Base-by-base conservation (phyloP, 1,140 invertebrate genomes). In the Neelides sp. region DNA sequence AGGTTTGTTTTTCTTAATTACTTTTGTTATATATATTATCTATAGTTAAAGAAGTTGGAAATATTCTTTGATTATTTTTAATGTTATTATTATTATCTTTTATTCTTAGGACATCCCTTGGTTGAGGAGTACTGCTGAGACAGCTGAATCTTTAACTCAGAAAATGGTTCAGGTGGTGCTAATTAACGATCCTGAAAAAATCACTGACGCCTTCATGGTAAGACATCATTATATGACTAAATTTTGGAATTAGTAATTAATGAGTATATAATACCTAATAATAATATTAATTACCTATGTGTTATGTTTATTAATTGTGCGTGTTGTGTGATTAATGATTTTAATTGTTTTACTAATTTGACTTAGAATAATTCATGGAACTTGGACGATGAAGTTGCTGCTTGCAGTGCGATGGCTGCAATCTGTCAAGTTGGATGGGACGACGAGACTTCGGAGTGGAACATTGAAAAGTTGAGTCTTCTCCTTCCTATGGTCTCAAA, bases 161-260 rank as follows among this genome's bases (percentile, higher is more conserved):
- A 55, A 58, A 54, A 58, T 58, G 48, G 48, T 58, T 45, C 37
- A 37, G 52, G 57, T 58, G 52, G 52, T 58, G 49, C 40, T 22
- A 4, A 35, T 37, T 54, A 30, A 34, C 4, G 7, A 22, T 28
- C 19, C 36, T 22, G 45, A 47, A 2, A 15, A 53, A 17, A 22
- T 54, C 12, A 17, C 23, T 26, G 37, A 54, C 34, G 20, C 19
- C 13, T 43, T 48, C 27, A 37, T 48, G 32, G 52, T 54, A 43
- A n/a, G 39, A 40, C 15, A 20, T 22, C 4, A 5, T 28, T 36
- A 30, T 23, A 8, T 19, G 10, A 19, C 10, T 19, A 40, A 40
- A 8, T 8, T 12, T 13, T 8, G 19, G 19, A 13, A 7, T 13
- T 40, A 40, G 37, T 20, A 23, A 4, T 5, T 23, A 23, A 7